Percentiles rank a stretch among this genome's conserved stretches.
phyloP scores from a whole-genome alignment of 2,888 invertebrate genomes.

The Nasonovia ribisnigri region DNA sequence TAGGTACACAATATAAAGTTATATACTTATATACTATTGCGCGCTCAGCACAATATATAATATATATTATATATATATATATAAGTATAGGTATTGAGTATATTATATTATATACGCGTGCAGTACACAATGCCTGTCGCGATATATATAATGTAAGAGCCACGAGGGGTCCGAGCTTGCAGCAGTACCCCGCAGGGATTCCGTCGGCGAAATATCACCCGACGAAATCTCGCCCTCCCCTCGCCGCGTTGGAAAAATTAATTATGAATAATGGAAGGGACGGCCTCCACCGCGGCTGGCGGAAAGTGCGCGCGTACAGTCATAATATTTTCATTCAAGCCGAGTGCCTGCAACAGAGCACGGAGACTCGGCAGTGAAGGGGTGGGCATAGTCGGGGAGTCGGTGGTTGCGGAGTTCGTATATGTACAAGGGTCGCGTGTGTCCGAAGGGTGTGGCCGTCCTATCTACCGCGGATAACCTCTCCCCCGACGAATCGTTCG shows the following conservation, averaged over 20 bases:
- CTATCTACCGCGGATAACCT: not conserved
- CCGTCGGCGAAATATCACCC: constrained; percentile 28
- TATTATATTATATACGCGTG: not conserved
- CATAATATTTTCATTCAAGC: constrained; percentile 61
- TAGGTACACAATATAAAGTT: not conserved
- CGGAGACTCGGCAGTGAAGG: not conserved
- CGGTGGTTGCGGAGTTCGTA: not conserved
- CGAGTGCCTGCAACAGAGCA: not conserved
- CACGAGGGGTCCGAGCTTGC: not conserved
- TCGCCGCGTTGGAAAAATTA: constrained; percentile 45
- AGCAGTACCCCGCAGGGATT: not conserved
- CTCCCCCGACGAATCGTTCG: not conserved
- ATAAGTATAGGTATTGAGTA: not conserved
- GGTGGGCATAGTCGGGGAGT: not conserved
- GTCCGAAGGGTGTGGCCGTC: constrained; percentile 60
- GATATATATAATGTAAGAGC: not conserved
- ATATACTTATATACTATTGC: not conserved
- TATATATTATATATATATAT: not conserved
- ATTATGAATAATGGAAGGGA: constrained; percentile 62
- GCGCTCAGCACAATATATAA: not conserved
- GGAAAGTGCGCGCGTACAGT: constrained; percentile 6
- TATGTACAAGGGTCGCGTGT: not conserved
- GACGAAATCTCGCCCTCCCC: constrained; percentile 15
- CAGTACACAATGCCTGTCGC: not conserved
- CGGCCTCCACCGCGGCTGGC: not conserved